Percentiles rank a stretch among this genome's conserved stretches.
Conservation (phyloP, 2,113 vertebrate species). For the Tychaedon coryphoeus region DNA sequence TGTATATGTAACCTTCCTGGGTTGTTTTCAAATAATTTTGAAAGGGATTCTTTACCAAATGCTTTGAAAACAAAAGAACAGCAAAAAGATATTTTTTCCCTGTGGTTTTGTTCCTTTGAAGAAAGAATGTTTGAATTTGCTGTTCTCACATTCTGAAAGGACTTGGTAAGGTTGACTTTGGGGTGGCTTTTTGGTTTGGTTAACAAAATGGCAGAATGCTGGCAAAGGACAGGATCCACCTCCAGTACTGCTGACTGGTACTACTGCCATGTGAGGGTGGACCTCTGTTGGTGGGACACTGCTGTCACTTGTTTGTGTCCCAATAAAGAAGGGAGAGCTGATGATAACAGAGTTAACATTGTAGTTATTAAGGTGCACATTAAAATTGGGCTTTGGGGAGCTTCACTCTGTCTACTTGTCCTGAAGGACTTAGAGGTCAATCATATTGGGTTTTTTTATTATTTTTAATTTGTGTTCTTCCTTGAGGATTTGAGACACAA, state of each 20-base stretch:
- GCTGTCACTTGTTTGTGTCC: neutral
- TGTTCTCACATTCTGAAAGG: neutral
- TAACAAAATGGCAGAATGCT: neutral
- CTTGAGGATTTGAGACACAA: neutral
- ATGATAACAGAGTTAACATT: neutral
- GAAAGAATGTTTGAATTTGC: neutral
- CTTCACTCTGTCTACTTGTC: neutral
- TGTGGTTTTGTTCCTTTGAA: neutral
- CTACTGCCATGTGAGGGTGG: neutral
- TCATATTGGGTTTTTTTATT: neutral
- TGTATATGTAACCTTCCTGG: neutral
- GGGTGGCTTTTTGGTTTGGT: neutral
- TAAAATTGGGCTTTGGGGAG: neutral
- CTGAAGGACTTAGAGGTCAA: neutral
- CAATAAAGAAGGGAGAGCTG: neutral
- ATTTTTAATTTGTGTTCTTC: neutral
- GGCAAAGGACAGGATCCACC: neutral
- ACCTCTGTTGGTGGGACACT: neutral
- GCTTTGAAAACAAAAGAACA: neutral
- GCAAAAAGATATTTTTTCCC: neutral
- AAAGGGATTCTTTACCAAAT: neutral
- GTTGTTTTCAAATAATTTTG: neutral
- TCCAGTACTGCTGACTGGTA: neutral
- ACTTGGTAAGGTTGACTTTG: neutral
- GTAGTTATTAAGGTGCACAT: fast-evolving